Evolutionary conservation across 1,140 invertebrate genomes (phyloP), one percentile per base, ranked within the genome.

Genomic region (Drosophila seguyi): DNA sequence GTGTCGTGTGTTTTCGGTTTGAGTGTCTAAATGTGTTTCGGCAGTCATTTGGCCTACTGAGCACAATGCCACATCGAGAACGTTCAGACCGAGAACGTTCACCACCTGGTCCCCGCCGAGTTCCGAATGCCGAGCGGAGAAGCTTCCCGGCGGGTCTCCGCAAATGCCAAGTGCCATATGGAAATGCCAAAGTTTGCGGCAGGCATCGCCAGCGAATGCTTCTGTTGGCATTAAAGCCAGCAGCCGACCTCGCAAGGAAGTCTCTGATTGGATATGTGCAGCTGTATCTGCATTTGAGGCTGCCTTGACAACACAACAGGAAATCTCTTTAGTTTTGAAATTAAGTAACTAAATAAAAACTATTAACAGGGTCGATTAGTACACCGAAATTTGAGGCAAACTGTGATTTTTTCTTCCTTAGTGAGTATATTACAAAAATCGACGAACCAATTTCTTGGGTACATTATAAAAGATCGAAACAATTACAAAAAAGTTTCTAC

Each of bases 101-200:
- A 81, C 84, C 31, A 36, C 38, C 34, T 34, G 41, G 56, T 50
- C 41, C 8, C 34, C 25, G 25, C 8, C 47, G 47, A 16, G 20
- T 13, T 5, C 7, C n/a, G n/a, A 45, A 22, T 27, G 25, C 16
- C 10, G n/a, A 7, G 11, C 3, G 18, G 52, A 25, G 42, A 20
- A 20, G 62, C 66, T 45, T 60, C 58, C 61, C 59, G 58, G 41
- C 66, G 58, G 79, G 18, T 58, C 41, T 58, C 18, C 25, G n/a
- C 47, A 85, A 82, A 84, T 83, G 81, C 63, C 81, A 81, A 77
- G 44, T 63, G 52, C 42, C 50, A 72, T 57, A 10, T 71, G 66
- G 14, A 90, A 87, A 87, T 87, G 84, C 57, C 85, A 87, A 90
- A 87, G 84, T 84, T 87, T 47, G 67, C 47, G 38, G 11, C 63